Evolutionary conservation across 1,140 invertebrate genomes (phyloP).

Genomic region (Drosophila setifemur): DNA sequence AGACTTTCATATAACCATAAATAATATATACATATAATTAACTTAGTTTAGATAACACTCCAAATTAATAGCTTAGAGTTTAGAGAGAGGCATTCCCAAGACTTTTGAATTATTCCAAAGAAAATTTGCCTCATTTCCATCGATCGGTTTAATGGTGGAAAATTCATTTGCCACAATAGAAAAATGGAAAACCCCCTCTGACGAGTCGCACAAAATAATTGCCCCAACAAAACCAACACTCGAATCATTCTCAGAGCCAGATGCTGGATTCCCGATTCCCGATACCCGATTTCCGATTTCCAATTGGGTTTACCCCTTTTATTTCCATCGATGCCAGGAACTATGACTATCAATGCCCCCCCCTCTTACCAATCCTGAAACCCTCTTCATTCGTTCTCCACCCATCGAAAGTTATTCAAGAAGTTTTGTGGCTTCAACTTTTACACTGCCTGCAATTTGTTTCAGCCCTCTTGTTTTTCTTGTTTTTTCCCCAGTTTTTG

Average conservation of each 20-base stretch:
- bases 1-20: background rate
- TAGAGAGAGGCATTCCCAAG: background rate
- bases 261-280: constrained; percentile 9
- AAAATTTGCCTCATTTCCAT: too few relatives aligned
- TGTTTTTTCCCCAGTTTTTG: constrained; percentile 9
- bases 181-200: constrained; percentile 12
- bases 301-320: constrained; percentile 18
- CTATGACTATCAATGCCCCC: constrained; percentile 5
- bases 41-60: background rate
- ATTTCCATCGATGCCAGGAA: constrained; percentile 7
- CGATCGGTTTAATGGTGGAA: background rate
- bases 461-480: constrained; percentile 6
- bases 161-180: constrained; percentile 11
- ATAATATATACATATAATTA: background rate
- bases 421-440: constrained; percentile 54
- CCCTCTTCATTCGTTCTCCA: background rate
- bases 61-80: too few relatives aligned
- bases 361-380: background rate
- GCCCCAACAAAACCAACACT: constrained; percentile 14
- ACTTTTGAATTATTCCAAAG: background rate
- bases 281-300: too few relatives aligned
- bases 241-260: constrained; percentile 8
- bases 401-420: constrained; percentile 47
- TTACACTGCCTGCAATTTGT: constrained; percentile 28
- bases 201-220: constrained; percentile 37